These are phyloP conservation scores for Ornithoptera priamus DNA, from an alignment of 2,888 invertebrate species.

Conservation along the genomic window DNA sequence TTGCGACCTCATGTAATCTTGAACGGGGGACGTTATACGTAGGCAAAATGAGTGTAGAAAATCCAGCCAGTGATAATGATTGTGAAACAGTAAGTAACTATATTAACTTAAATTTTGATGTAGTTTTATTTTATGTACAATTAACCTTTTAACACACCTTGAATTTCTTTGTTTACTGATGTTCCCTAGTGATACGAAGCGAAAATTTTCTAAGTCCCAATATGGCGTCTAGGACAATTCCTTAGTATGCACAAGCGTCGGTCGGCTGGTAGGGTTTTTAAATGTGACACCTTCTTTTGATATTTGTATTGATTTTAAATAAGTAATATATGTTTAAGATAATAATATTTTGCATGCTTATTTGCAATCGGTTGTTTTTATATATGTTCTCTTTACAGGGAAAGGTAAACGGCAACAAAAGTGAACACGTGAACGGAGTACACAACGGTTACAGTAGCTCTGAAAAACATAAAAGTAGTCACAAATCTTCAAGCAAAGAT, in stretches of 20 bases:
- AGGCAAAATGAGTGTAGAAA: conserved; percentile 84
- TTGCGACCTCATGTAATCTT: conserved; percentile 67
- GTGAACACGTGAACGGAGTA: conserved; percentile 87
- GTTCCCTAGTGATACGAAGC: conserved; percentile 67
- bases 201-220: conserved; percentile 88
- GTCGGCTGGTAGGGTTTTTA: conserved; percentile 42
- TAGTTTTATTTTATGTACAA: conserved; percentile 37
- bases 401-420: conserved; percentile 78
- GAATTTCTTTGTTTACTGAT: conserved; percentile 71
- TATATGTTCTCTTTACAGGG: conserved; percentile 50
- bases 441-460: conserved; percentile 86
- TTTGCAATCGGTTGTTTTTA: conserved; percentile 25
- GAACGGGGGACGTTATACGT: conserved; percentile 70
- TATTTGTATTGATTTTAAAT: neutral
- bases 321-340: conserved; percentile 1
- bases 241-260: conserved; percentile 67
- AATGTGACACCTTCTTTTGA: conserved; percentile 13
- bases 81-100: conserved; percentile 81
- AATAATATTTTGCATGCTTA: conserved; percentile 18
- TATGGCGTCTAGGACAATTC: conserved; percentile 91
- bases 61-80: conserved; percentile 79
- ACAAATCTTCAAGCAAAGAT: conserved; percentile 85
- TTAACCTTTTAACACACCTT: conserved; percentile 33
- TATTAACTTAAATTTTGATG: conserved; percentile 41
- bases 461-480: conserved; percentile 80